Percentiles rank a stretch among this genome's conserved stretches.
Evolutionary conservation across 2,888 invertebrate genomes (phyloP).

Genomic region (Nomada fabriciana): DNA sequence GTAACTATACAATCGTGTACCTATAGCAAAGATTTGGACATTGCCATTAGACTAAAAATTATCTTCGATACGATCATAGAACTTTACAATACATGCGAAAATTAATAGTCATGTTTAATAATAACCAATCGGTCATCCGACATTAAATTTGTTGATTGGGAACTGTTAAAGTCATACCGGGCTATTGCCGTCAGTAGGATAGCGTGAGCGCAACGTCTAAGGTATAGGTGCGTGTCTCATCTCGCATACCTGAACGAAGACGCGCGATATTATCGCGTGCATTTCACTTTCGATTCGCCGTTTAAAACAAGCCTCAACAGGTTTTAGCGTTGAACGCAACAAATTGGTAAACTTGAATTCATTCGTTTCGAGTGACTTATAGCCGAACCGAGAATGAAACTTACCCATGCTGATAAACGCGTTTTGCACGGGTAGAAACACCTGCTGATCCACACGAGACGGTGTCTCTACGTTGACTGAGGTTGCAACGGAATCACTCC

Average conservation of each 20-base stretch:
- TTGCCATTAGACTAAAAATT: not conserved
- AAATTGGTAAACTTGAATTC: not conserved
- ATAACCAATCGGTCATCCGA: not conserved
- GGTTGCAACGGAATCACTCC: constrained; percentile 46
- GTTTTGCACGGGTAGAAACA: constrained; percentile 39
- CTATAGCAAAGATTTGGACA: not conserved
- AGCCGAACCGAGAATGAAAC: constrained; percentile 40
- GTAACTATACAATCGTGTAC: not conserved
- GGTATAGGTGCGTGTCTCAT: constrained; percentile 32
- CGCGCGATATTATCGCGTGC: constrained; percentile 47
- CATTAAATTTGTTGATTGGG: not conserved
- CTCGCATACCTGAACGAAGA: constrained; percentile 61
- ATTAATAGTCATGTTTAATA: not conserved
- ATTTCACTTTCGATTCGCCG: constrained; percentile 13
- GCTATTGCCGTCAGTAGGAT: constrained; percentile 31
- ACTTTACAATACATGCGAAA: not conserved
- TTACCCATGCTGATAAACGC: constrained; percentile 66
- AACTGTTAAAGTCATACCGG: not conserved
- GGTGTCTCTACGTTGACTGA: constrained; percentile 73
- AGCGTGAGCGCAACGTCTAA: constrained; percentile 27
- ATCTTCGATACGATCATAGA: not conserved
- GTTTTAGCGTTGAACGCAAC: not conserved
- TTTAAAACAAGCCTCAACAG: constrained; percentile 15
- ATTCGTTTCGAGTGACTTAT: constrained; percentile 7
- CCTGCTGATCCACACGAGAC: constrained; percentile 66